Conservation (phyloP, 2,797 vertebrate genomes). For the Erpetoichthys calabaricus region DNA sequence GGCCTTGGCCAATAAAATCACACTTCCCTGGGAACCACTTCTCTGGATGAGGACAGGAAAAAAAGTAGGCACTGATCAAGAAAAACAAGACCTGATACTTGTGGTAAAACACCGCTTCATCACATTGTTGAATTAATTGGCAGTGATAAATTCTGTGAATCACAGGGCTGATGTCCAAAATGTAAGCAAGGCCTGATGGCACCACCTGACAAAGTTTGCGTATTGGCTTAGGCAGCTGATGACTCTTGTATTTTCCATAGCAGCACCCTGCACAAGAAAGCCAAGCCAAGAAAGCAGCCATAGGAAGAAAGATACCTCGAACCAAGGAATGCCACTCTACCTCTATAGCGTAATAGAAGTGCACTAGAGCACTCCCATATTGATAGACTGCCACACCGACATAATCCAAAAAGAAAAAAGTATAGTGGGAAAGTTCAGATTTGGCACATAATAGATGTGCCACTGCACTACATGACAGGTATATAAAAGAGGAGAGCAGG, state of each 20-base stretch:
- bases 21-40: conserved; percentile 77
- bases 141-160: conserved; percentile 69
- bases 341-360: conserved; percentile 83
- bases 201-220: conserved; percentile 79
- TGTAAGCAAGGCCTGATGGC: conserved; percentile 75
- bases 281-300: conserved; percentile 71
- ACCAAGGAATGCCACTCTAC: conserved; percentile 63
- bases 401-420: conserved; percentile 91
- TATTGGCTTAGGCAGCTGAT: conserved; percentile 42
- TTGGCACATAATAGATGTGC: conserved; percentile 88
- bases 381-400: conserved; percentile 86
- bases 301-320: conserved; percentile 59
- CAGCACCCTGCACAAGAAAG: conserved; percentile 84
- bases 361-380: conserved; percentile 74
- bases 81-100: conserved; percentile 81
- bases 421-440: conserved; percentile 86
- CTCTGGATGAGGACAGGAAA: conserved; percentile 80
- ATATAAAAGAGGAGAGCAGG: conserved; percentile 65
- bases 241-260: conserved; percentile 70
- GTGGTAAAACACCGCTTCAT: conserved; percentile 69
- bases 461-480: conserved; percentile 73
- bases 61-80: conserved; percentile 77
- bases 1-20: conserved; percentile 82
- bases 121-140: conserved; percentile 43
- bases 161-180: conserved; percentile 84